Evolutionary conservation across 2,888 invertebrate genomes (phyloP).

Genomic region (Pegoplata infirma): DNA sequence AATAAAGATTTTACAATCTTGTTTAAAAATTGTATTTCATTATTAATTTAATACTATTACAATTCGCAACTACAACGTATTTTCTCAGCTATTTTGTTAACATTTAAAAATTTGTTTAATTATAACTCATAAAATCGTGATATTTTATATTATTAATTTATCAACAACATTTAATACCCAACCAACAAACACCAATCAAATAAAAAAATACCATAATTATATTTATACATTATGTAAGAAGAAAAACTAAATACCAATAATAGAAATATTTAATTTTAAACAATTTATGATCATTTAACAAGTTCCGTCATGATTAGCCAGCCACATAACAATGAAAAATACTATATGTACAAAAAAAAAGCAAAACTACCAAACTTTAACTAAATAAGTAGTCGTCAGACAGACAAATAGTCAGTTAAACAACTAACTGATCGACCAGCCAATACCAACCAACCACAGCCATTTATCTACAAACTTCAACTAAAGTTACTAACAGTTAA

Average conservation of each 20-base stretch:
- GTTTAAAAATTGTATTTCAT: not conserved
- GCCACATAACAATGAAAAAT: slow-evolving; percentile 9
- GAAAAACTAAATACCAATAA: slow-evolving; percentile 41
- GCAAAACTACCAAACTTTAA: slow-evolving; percentile 32
- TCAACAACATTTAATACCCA: slow-evolving; percentile 9
- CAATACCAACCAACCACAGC: slow-evolving; percentile 35
- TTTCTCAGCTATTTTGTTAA: not conserved
- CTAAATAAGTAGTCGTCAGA: not conserved
- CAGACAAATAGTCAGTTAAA: not conserved
- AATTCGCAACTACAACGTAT: not conserved
- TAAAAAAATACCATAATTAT: not conserved
- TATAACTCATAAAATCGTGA: slow-evolving; percentile 27
- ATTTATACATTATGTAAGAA: not conserved
- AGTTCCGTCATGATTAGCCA: slow-evolving; percentile 52
- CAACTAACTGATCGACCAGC: slow-evolving; percentile 8
- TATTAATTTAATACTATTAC: not conserved
- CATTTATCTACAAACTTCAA: slow-evolving; percentile 33
- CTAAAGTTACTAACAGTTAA: slow-evolving; percentile 59
- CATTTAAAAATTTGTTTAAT: not conserved
- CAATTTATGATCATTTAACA: slow-evolving; percentile 63
- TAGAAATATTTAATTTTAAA: slow-evolving; percentile 57
- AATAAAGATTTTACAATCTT: too few species aligned
- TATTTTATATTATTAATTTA: slow-evolving; percentile 24
- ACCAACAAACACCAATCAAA: not conserved
- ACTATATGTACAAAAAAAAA: too few species aligned